These are phyloP conservation scores for Scaptomyza flava DNA, from an alignment of 2,888 invertebrate species.

Conservation along the genomic window DNA sequence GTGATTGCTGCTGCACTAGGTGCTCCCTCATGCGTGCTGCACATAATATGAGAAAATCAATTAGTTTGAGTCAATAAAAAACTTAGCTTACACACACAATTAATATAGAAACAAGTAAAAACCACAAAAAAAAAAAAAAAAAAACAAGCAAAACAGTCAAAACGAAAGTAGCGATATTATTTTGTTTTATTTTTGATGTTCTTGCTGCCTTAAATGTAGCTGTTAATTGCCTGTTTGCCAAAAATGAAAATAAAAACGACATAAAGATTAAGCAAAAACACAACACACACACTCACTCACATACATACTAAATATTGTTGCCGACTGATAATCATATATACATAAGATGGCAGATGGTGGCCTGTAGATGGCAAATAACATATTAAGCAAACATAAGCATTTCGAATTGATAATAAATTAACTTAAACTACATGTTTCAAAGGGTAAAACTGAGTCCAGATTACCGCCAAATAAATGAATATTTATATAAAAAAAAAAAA, in stretches of 20 bases:
- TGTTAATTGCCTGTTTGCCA: constrained; percentile 10
- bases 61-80: constrained; percentile 3
- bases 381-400: too few species aligned
- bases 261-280: neutral
- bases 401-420: too few species aligned
- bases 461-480: too few species aligned
- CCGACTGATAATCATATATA: constrained; percentile 8
- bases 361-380: too few species aligned
- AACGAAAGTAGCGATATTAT: constrained; percentile 3
- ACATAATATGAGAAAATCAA: neutral
- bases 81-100: neutral
- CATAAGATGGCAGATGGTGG: neutral
- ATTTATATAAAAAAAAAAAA: too few species aligned
- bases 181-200: constrained; percentile 1
- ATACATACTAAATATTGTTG: neutral
- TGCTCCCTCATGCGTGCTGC: constrained; percentile 37
- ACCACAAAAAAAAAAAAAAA: neutral
- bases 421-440: too few species aligned
- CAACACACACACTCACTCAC: neutral
- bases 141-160: constrained; percentile 2
- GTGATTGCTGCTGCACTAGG: constrained; percentile 9
- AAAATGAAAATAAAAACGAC: neutral
- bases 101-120: neutral
- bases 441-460: too few species aligned
- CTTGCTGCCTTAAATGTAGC: constrained; percentile 1